Percentiles rank a stretch among this genome's conserved stretches.
Conservation (phyloP, 2,113 vertebrate genomes). For the Fregata magnificens region DNA sequence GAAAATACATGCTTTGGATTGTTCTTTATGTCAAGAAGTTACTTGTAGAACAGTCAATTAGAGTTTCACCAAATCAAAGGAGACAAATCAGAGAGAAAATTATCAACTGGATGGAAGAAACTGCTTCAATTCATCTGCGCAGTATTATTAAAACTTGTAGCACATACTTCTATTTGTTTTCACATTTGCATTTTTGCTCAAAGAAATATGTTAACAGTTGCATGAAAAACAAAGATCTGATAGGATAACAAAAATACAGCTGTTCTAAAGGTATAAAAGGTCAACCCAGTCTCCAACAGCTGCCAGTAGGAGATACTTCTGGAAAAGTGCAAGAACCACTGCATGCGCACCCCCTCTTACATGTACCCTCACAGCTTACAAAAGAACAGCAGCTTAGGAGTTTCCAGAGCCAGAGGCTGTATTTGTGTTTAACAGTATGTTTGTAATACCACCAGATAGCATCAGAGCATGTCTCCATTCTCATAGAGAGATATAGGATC, state of each 20-base stretch:
- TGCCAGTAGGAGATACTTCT: not conserved
- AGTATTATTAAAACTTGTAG: not conserved
- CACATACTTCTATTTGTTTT: not conserved
- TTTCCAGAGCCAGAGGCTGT: not conserved
- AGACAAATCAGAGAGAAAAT: not conserved
- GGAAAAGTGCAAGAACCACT: not conserved
- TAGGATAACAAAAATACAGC: not conserved
- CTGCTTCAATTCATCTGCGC: not conserved
- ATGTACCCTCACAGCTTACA: not conserved
- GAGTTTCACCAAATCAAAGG: not conserved
- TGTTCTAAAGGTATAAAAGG: not conserved
- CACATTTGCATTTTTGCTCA: not conserved
- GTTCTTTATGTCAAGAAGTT: not conserved
- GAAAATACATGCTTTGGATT: not conserved
- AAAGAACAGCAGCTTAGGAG: not conserved
- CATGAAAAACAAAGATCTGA: not conserved
- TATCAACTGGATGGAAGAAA: not conserved
- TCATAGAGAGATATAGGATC: not conserved
- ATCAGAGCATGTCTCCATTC: not conserved
- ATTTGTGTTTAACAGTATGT: not conserved
- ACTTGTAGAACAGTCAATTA: not conserved
- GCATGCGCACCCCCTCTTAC: not conserved
- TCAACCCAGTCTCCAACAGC: not conserved
- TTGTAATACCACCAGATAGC: not conserved
- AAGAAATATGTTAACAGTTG: not conserved